Evolutionary conservation across 1,140 invertebrate species (phyloP), one percentile per base, ranked within the genome.

Genomic region (Zaprionus nigranus): DNA sequence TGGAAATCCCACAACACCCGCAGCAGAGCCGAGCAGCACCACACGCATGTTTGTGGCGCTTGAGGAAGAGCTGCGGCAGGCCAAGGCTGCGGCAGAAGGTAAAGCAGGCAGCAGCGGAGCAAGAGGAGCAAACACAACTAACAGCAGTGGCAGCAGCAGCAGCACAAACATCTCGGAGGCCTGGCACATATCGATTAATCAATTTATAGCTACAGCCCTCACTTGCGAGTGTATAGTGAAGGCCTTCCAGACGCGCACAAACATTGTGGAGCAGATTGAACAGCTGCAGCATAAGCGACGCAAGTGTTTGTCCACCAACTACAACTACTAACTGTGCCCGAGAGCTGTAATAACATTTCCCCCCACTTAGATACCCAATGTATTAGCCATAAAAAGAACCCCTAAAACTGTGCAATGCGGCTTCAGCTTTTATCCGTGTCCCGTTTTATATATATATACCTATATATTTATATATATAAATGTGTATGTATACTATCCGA

Each of bases 101-200:
- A 59, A 51, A 20, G 58, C 43, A 2, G 36, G 26, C 49, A 34
- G 30, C 30, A 34, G 30, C 30, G 62, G 28, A 36, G 61, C 46
- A 59, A 64, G 59, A 15, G 22, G 15, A 67, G 59, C 68, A 66
- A 68, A 46, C 53, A 49, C 69, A 12, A 72, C 46, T 15, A 77
- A 54, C 40, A 49, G 66, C 17, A 60, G 62, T 3, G 67, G 81
- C 61, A 91, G 72, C 57, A 88, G 78, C 59, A 88, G 76, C 46
- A 83, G 72, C 78, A 90, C 87, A 54, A 81, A 81, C 72, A 82
- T 72, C 49, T 70, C 74, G 6, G 83, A 92, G 63, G 67, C 70
- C 58, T 92, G 92, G 92, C 77, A 92, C 58, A 92, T 92, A 78
- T 88, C 88, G 40, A 91, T 92, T 0, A 92, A 81, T 66, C 92